phyloP scores from a whole-genome alignment of 2,113 vertebrate genomes.

The Procavia capensis region DNA sequence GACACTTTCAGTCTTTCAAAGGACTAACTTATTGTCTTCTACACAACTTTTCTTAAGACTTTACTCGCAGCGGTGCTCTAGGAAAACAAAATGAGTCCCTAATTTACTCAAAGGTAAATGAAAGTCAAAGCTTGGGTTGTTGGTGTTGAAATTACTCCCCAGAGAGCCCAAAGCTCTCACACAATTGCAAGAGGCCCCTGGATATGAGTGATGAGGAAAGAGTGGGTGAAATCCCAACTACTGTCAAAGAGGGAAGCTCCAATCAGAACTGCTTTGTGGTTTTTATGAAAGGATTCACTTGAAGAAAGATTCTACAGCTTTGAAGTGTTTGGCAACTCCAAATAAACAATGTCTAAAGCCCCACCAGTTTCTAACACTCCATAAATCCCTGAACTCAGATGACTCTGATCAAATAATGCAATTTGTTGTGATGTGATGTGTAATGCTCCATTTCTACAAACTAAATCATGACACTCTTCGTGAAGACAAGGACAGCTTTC shows the following conservation, averaged over 20 bases:
- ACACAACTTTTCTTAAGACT: slow-evolving; percentile 22
- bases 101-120: background rate
- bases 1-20: background rate
- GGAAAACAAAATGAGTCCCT: background rate
- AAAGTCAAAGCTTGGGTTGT: background rate
- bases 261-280: background rate
- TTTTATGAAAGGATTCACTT: background rate
- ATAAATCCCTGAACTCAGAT: background rate
- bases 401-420: background rate
- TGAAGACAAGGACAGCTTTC: background rate
- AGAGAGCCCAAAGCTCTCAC: background rate
- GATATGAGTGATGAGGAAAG: background rate
- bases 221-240: background rate
- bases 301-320: background rate
- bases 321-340: background rate
- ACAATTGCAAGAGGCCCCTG: background rate
- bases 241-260: background rate
- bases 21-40: background rate
- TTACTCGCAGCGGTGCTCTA: background rate
- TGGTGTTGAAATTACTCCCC: background rate
- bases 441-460: background rate
- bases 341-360: background rate
- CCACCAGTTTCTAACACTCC: background rate
- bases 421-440: background rate
- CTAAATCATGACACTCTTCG: background rate